phyloP scores from a whole-genome alignment of 2,888 invertebrate species.

The Chrysodeixis includens region DNA sequence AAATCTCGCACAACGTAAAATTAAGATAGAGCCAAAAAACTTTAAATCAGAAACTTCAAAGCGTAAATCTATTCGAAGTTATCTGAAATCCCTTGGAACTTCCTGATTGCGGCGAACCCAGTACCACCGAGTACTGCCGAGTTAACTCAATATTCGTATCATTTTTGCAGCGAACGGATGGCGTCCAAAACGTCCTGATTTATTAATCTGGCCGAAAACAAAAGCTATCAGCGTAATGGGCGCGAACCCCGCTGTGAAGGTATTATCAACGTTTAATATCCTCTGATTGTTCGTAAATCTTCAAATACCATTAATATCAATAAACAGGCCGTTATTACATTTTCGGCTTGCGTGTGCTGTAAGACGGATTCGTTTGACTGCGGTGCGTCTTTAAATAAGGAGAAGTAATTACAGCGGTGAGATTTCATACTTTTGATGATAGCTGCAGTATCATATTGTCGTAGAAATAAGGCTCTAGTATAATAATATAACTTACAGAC shows the following conservation, averaged over 20 bases:
- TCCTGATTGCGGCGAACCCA: background rate
- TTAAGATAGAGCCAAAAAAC: background rate
- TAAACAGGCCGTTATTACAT: slow-evolving; percentile 49
- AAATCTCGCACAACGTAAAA: background rate
- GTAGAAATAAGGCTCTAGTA: no score
- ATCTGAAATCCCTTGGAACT: background rate
- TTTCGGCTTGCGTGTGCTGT: slow-evolving; percentile 34
- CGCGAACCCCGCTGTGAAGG: slow-evolving; percentile 40
- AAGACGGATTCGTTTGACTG: slow-evolving; percentile 15
- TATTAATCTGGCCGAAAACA: slow-evolving; percentile 53
- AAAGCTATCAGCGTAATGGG: slow-evolving; percentile 57
- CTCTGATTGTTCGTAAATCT: slow-evolving; percentile 55
- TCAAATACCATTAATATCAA: slow-evolving; percentile 56
- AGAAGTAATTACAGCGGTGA: background rate
- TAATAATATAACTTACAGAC: no score
- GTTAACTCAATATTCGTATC: background rate
- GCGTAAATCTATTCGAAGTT: background rate
- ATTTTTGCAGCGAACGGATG: background rate
- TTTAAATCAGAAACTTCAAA: background rate
- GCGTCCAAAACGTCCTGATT: slow-evolving; percentile 25
- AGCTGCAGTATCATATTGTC: no score
- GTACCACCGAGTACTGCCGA: background rate
- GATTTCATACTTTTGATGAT: background rate
- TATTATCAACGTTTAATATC: slow-evolving; percentile 56
- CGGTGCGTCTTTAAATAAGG: background rate